Evolutionary conservation across 2,888 invertebrate species (phyloP).

Genomic region (Camptogramma bilineatum): DNA sequence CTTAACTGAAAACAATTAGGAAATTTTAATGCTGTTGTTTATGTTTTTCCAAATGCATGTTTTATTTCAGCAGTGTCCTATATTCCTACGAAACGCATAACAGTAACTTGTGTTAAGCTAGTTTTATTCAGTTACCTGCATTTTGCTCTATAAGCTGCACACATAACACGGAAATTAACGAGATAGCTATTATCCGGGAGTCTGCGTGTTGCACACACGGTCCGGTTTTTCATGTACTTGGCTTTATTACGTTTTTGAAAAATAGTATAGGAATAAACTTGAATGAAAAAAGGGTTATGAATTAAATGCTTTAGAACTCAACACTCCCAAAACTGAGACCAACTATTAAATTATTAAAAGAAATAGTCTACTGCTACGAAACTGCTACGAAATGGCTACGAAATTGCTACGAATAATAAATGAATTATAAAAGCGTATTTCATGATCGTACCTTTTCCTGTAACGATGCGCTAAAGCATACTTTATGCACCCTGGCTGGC

Average conservation of each 20-base stretch:
- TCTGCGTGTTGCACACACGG: constrained; percentile 2
- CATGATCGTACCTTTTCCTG: constrained; percentile 17
- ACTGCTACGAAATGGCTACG: constrained; percentile 11
- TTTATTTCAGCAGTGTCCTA: not conserved
- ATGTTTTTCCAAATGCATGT: not conserved
- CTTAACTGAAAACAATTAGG: not conserved
- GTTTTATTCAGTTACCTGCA: constrained; percentile 22
- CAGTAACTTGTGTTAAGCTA: constrained; percentile 21
- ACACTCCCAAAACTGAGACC: not conserved
- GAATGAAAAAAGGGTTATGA: not conserved
- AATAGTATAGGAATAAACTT: not conserved
- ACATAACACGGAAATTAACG: constrained; percentile 20
- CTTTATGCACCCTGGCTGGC: constrained; percentile 63
- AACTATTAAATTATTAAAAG: not conserved
- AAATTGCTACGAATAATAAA: not conserved
- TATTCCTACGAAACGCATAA: constrained; percentile 1
- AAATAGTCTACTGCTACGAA: constrained; percentile 16
- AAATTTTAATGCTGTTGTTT: not conserved
- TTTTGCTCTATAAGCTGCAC: constrained; percentile 17
- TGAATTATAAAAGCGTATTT: constrained; percentile 14
- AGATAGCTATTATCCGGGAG: constrained; percentile 15
- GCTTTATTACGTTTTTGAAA: not conserved
- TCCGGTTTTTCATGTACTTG: constrained; percentile 1
- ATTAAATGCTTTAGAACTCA: not conserved
- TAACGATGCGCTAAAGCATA: constrained; percentile 51